These are phyloP conservation scores for Hermodice carunculata DNA, from an alignment of 2,888 invertebrate genomes.

Conservation along the genomic window DNA sequence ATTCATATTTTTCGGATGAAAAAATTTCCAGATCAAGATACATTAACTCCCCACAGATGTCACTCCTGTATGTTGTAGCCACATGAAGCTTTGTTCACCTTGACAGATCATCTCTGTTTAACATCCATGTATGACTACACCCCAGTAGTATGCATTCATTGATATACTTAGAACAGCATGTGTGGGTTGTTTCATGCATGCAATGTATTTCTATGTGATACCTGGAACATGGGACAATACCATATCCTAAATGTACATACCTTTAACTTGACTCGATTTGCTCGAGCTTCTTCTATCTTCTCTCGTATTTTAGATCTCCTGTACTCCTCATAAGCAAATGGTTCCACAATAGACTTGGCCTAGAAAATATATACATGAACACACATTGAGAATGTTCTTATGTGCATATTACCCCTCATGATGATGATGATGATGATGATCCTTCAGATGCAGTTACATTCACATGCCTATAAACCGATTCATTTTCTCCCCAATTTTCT, in stretches of 20 bases:
- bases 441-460: no score
- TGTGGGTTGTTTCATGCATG: no score
- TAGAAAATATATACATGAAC: constrained; percentile 37
- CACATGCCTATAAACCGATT: no score
- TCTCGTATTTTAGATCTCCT: constrained; percentile 84
- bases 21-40: not conserved
- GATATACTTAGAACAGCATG: no score
- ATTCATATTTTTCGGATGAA: not conserved
- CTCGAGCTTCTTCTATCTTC: constrained; percentile 88
- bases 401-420: no score
- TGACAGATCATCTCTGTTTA: not conserved
- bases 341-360: constrained; percentile 89
- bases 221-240: no score
- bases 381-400: not conserved
- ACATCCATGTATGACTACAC: no score
- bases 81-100: not conserved
- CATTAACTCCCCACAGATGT: not conserved
- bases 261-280: constrained; percentile 71
- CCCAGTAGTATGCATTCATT: no score
- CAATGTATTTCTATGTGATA: no score
- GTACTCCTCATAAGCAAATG: constrained; percentile 94
- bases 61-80: constrained; percentile 1
- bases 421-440: no score
- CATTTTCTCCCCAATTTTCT: no score
- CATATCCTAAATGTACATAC: not conserved